phyloP scores from a whole-genome alignment of 2,888 invertebrate genomes.

The Gnatocerus cornutus region DNA sequence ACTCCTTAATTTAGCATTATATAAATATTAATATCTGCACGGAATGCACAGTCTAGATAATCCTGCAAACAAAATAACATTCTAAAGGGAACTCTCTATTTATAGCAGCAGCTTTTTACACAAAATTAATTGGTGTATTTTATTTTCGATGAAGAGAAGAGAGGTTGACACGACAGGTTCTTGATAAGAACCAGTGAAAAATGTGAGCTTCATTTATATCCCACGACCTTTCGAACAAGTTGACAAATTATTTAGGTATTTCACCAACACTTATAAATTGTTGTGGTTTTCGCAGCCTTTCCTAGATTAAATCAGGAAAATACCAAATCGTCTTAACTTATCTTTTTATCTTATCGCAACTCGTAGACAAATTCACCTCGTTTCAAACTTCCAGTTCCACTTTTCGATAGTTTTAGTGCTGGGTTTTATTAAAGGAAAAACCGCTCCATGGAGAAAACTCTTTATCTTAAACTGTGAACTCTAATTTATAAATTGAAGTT shows the following conservation, averaged over 20 bases:
- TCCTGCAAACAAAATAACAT: constrained; percentile 24
- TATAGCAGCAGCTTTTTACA: constrained; percentile 8
- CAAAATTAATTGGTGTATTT: constrained; percentile 31
- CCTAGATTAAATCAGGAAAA: constrained; percentile 25
- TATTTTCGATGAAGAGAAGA: constrained; percentile 15
- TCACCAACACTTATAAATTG: constrained; percentile 25
- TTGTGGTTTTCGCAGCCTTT: neutral
- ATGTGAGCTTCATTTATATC: constrained; percentile 23
- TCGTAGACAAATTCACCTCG: constrained; percentile 33
- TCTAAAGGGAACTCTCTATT: constrained; percentile 24
- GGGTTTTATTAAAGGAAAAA: constrained; percentile 30
- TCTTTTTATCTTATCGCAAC: constrained; percentile 31
- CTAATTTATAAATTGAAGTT: constrained; percentile 34
- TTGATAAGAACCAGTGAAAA: constrained; percentile 27
- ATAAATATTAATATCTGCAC: constrained; percentile 34
- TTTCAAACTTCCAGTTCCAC: constrained; percentile 28
- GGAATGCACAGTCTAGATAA: constrained; percentile 2
- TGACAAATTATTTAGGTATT: constrained; percentile 21
- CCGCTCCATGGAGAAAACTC: constrained; percentile 8
- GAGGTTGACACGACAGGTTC: constrained; percentile 2
- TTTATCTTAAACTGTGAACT: constrained; percentile 19
- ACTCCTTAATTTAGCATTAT: constrained; percentile 12
- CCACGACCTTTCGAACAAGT: neutral
- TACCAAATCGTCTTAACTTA: constrained; percentile 16
- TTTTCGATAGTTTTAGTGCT: constrained; percentile 19